Base-by-base conservation (phyloP, 2,888 invertebrate species). In the Caenorhabditis panamensis region DNA sequence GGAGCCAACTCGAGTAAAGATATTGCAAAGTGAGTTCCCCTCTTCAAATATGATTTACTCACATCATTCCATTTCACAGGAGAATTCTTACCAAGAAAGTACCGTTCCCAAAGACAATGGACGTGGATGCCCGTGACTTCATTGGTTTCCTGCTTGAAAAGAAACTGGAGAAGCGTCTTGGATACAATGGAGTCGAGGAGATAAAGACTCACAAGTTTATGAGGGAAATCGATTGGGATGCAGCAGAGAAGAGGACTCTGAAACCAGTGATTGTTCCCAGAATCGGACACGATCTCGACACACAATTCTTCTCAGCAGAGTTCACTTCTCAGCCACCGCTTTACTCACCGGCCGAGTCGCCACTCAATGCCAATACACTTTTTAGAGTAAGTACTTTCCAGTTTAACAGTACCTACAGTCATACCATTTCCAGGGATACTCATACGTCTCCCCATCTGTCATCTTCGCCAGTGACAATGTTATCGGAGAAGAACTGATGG, bases 301-400 rank as follows among this genome's bases (percentile, higher is more conserved):
- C 96, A 16, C 95, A 95, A 90, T 97, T 98, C 93, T 98, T 98
- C 92, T 95, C 96, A 54, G 95, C 95, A 84, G 97, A 98, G 92
- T 98, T 98, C 92, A 98, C 97, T 0, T 94, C 94, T 88, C 95
- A 96, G 94, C 94, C 94, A 63, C 95, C 96, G 8, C 94, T 95
- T 0, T 96, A 97, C 92, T 96, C 96, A 5, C 96, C 96, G 0
- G 95, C 96, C 20, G 94, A 95, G 79, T 94, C 95, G 69, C 96
- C 96, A 47, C 94, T 53, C 94, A 80, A 87, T 61, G 79, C 86
- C 1, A 82, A 85, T 24, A 84, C 82, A 18, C 79, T 89, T 20
- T 89, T 89, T 75, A 68, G 88, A 59, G 88, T 88, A 47, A 76
- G 82, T 67, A 9, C 4, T 31, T 31, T 31, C 31, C 9, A 31